These are phyloP conservation scores for Acanthosepion pharaonis DNA, from an alignment of 2,888 invertebrate species.

Conservation along the genomic window DNA sequence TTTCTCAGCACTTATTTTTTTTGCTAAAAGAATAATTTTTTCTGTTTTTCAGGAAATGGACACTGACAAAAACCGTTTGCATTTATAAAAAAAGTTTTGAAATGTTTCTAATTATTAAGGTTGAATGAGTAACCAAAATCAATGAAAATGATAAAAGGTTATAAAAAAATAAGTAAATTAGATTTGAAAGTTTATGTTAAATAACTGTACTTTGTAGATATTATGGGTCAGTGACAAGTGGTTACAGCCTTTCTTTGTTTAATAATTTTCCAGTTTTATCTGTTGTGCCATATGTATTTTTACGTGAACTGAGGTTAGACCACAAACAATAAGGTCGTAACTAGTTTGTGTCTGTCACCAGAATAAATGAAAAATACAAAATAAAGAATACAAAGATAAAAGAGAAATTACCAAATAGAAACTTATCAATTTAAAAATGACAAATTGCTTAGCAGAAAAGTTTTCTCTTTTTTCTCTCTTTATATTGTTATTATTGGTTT, in stretches of 20 bases:
- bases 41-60: too few species aligned
- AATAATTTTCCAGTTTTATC: neutral
- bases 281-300: neutral
- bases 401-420: neutral
- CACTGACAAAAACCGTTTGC: too few species aligned
- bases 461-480: neutral
- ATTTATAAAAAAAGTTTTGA: too few species aligned
- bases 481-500: neutral
- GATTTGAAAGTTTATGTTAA: neutral
- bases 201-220: neutral
- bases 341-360: neutral
- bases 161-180: neutral
- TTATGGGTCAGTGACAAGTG: neutral
- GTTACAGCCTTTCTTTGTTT: neutral
- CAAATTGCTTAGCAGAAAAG: neutral
- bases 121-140: neutral
- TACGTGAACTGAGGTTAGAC: neutral
- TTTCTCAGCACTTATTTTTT: too few species aligned
- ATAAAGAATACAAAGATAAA: neutral
- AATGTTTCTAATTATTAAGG: neutral
- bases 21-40: too few species aligned
- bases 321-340: neutral
- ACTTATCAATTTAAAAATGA: neutral
- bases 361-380: neutral
- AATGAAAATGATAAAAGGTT: neutral